Evolutionary conservation across 2,888 invertebrate species (phyloP), one percentile per base, ranked within the genome.

Genomic region (Rhamnusium bicolor): DNA sequence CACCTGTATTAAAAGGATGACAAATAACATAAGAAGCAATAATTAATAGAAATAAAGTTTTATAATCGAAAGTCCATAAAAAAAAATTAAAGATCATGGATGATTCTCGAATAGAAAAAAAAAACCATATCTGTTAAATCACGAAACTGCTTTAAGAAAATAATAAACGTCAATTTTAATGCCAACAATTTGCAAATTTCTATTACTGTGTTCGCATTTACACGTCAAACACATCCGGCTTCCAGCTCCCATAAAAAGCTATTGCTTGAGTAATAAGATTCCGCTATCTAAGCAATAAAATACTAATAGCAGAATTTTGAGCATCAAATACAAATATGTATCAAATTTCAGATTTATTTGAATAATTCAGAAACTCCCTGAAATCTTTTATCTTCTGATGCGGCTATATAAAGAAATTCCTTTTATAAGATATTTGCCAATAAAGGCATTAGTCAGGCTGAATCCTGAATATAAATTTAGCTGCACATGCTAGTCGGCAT

Each of bases 361-460:
- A 24, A 24, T 54, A 54, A 54, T 54, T 54, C 54, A 54, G 14
- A 54, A 54, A 54, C 54, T 54, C 27, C 24, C n/a, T 5, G 54
- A 24, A 27, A 54, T 21, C 53, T 53, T 53, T 53, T 54, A 54
- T 24, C 24, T 24, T 54, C 27, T 7, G 24, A 24, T 54, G 21
- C 24, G 54, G 14, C 24, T 27, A 14, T 54, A 21, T 27, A 54
- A 54, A 54, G 19, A 14, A 14, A 7, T 24, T n/a, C 6, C 19
- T 54, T 27, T 27, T 7, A 27, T 24, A 21, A 54, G 24, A 27
- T 14, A 27, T 7, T 27, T 54, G 54, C 54, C 54, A 40, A 40
- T 40, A 40, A 40, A 40, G 4, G 40, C 40, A 40, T 40, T 40
- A 40, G 40, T 40, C 40, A 40, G 40, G 40, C n/a, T 40, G 40